phyloP scores from a whole-genome alignment of 2,797 vertebrate genomes.

The Glossophaga mutica region DNA sequence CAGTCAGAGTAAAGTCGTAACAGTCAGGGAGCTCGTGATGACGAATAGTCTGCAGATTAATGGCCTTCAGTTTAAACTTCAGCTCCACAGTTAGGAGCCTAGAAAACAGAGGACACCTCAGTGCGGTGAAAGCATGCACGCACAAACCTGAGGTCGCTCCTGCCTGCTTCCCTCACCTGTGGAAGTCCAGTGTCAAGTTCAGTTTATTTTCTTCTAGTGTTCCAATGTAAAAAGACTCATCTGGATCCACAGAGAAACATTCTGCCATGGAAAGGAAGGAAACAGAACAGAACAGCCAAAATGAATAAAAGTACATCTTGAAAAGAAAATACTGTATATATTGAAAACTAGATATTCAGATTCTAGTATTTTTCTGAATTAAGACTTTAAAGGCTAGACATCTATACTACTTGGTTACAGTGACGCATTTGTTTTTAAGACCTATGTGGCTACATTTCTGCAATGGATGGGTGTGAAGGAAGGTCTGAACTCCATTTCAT shows the following conservation, averaged over 20 bases:
- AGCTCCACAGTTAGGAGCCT: constrained; percentile 91
- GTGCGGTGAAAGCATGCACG: not conserved
- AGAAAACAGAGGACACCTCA: constrained; percentile 67
- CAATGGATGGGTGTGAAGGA: not conserved
- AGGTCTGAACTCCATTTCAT: not conserved
- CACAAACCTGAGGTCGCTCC: rapidly evolving
- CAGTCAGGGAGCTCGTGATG: constrained; percentile 96
- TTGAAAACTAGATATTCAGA: not conserved
- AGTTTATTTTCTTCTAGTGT: constrained; percentile 74
- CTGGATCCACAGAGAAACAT: constrained; percentile 88
- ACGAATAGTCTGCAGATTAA: constrained; percentile 95
- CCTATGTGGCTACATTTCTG: not conserved
- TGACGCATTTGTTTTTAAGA: not conserved
- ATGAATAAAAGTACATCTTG: not conserved
- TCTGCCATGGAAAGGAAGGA: constrained; percentile 83
- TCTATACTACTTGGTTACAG: not conserved
- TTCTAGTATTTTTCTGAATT: not conserved
- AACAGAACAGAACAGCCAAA: constrained; percentile 53
- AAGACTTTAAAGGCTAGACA: not conserved
- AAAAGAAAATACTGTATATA: not conserved
- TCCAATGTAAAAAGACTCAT: constrained; percentile 64
- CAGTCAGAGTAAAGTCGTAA: constrained; percentile 91
- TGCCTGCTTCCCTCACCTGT: constrained; percentile 84
- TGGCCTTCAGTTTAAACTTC: constrained; percentile 91
- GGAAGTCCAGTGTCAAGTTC: constrained; percentile 93